Percentiles rank a stretch among this genome's conserved stretches.
phyloP scores from a whole-genome alignment of 2,888 invertebrate species.

The Rhamphomyia laevipes region DNA sequence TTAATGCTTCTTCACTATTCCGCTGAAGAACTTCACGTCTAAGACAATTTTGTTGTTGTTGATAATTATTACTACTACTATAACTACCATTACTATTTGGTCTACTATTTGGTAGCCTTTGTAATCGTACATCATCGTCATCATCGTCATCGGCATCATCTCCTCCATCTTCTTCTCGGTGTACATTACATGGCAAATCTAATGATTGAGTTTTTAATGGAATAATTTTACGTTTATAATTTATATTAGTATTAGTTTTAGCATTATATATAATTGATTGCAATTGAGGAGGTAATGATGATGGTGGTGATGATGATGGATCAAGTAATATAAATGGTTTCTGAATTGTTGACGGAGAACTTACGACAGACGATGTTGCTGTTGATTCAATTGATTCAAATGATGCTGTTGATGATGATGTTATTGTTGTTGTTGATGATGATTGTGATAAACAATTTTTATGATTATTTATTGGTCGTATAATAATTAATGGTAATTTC shows the following conservation, averaged over 20 bases:
- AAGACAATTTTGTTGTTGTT: neutral
- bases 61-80: neutral
- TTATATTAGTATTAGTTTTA: no score
- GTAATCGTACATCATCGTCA: conserved; percentile 1
- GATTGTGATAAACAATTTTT: neutral
- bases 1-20: neutral
- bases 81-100: neutral
- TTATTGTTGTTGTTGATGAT: neutral
- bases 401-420: neutral
- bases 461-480: neutral
- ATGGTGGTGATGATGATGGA: conserved; percentile 9
- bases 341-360: conserved; percentile 10
- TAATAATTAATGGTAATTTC: no score
- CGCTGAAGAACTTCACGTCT: neutral
- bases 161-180: conserved; percentile 6
- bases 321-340: conserved; percentile 8
- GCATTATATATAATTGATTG: no score
- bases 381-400: neutral
- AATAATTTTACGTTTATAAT: no score
- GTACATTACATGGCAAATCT: conserved; percentile 17
- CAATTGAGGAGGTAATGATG: conserved; percentile 5
- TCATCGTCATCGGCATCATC: conserved; percentile 7
- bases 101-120: neutral
- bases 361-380: conserved; percentile 11
- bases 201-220: conserved; percentile 23